These are phyloP conservation scores for Petromus typicus DNA, from an alignment of 2,113 vertebrate genomes.

Conservation along the genomic window DNA sequence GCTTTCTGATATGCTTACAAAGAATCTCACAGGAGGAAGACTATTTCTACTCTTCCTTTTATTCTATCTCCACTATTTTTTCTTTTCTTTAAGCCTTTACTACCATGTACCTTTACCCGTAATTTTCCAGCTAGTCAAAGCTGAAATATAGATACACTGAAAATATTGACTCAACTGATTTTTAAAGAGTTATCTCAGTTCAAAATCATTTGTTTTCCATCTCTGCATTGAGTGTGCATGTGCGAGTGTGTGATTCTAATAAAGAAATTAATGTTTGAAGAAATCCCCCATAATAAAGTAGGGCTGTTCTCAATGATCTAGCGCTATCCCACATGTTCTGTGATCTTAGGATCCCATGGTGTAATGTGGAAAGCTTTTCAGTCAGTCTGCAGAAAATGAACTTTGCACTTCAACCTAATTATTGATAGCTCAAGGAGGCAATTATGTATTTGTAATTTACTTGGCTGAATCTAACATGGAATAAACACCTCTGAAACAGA, in stretches of 20 bases:
- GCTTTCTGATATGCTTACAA: background rate
- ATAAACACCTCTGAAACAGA: conserved; percentile 39
- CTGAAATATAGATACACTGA: conserved; percentile 74
- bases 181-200: conserved; percentile 57
- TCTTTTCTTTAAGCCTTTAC: conserved; percentile 40
- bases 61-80: background rate
- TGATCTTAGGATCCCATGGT: conserved; percentile 17
- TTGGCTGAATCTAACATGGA: background rate
- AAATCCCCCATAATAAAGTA: conserved; percentile 59
- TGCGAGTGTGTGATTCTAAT: background rate
- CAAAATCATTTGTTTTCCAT: conserved; percentile 64
- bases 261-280: conserved; percentile 77
- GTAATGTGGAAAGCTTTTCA: background rate
- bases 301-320: conserved; percentile 52
- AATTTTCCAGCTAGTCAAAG: conserved; percentile 55
- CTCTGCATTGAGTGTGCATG: background rate
- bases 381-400: background rate
- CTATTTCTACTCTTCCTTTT: background rate
- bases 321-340: conserved; percentile 16
- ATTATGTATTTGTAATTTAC: conserved; percentile 24
- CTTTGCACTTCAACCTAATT: conserved; percentile 34
- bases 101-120: background rate
- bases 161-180: conserved; percentile 77
- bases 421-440: conserved; percentile 31
- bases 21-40: background rate